Evolutionary conservation across 1,140 invertebrate genomes (phyloP).

Genomic region (Euschistus heros): DNA sequence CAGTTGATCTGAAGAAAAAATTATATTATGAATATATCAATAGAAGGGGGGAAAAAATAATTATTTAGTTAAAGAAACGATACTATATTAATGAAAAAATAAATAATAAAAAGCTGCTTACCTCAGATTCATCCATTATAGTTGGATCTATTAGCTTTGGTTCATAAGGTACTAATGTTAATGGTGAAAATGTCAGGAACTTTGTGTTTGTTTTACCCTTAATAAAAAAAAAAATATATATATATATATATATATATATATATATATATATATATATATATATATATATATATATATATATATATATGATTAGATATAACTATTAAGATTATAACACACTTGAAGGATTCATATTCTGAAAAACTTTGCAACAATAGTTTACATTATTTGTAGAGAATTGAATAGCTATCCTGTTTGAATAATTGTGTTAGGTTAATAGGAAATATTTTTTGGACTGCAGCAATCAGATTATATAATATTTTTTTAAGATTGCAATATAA

Average conservation of each 20-base stretch:
- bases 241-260: background rate
- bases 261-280: no score
- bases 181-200: slow-evolving; percentile 48
- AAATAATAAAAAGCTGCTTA: slow-evolving; percentile 24
- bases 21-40: background rate
- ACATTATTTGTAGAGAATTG: no score
- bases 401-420: no score
- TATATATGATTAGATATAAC: background rate
- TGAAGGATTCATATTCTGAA: background rate
- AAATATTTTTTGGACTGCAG: no score
- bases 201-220: slow-evolving; percentile 34
- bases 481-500: no score
- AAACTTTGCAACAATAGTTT: no score
- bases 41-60: background rate
- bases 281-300: no score
- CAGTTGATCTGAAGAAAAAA: slow-evolving; percentile 34
- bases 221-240: slow-evolving; percentile 15
- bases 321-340: background rate
- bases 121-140: slow-evolving; percentile 41
- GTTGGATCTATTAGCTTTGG: slow-evolving; percentile 47
- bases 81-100: slow-evolving; percentile 2
- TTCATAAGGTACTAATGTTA: slow-evolving; percentile 59
- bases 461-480: no score
- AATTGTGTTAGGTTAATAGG: no score
- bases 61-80: background rate